Evolutionary conservation across 2,888 invertebrate species (phyloP).

Genomic region (Pyrrhia umbra): DNA sequence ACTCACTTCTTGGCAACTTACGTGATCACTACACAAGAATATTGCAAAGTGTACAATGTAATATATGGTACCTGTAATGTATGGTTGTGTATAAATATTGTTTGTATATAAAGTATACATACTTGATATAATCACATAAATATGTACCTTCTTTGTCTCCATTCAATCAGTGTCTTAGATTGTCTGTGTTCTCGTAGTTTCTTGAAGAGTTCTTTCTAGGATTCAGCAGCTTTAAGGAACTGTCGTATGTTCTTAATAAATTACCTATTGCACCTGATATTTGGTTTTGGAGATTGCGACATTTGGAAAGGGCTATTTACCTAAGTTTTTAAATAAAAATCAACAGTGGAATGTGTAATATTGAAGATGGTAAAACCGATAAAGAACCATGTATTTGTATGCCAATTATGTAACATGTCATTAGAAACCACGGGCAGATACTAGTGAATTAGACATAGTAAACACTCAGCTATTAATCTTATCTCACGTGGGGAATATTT

Average conservation of each 20-base stretch:
- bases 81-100: constrained; percentile 2
- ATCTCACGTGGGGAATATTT: constrained; percentile 59
- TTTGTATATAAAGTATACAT: constrained; percentile 14
- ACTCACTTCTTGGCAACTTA: constrained; percentile 24
- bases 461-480: constrained; percentile 58
- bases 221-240: too few species aligned
- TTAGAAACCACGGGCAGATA: constrained; percentile 16
- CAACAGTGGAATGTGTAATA: too few species aligned
- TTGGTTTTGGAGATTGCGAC: too few species aligned
- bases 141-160: neutral
- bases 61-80: constrained; percentile 1
- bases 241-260: too few species aligned
- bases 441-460: constrained; percentile 25
- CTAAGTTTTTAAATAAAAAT: too few species aligned
- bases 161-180: neutral
- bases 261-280: too few species aligned
- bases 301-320: too few species aligned
- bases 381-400: too few species aligned
- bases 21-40: neutral
- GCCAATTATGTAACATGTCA: neutral
- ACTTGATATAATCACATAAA: neutral
- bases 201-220: neutral
- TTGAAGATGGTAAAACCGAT: too few species aligned
- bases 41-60: constrained; percentile 6
- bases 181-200: too few species aligned